phyloP scores from a whole-genome alignment of 2,113 vertebrate species.

The Syngnathus floridae region DNA sequence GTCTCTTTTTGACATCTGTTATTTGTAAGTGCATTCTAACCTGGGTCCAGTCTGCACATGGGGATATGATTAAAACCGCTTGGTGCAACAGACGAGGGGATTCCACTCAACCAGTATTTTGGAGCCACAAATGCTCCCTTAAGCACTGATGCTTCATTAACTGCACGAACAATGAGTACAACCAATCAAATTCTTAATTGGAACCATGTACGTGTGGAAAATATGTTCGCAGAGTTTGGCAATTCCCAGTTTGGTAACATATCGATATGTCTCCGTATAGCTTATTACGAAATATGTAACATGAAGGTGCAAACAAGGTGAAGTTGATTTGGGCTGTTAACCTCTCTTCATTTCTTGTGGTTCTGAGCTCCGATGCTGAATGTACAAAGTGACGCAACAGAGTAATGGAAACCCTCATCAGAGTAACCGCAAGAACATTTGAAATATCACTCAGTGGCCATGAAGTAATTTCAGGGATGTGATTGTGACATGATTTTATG shows the following conservation, averaged over 20 bases:
- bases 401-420: constrained; percentile 14
- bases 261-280: neutral
- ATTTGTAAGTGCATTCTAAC: constrained; percentile 49
- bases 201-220: constrained; percentile 26
- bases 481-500: constrained; percentile 49
- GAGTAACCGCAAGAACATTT: constrained; percentile 12
- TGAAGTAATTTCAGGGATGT: constrained; percentile 18
- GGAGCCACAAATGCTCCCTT: constrained; percentile 28
- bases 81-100: constrained; percentile 47
- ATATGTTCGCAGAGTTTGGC: constrained; percentile 8
- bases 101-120: constrained; percentile 40
- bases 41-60: constrained; percentile 52
- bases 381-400: constrained; percentile 4
- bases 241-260: neutral
- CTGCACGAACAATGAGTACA: constrained; percentile 25
- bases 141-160: constrained; percentile 22
- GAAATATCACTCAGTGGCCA: constrained; percentile 18
- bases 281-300: neutral
- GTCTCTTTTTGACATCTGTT: constrained; percentile 54
- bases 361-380: neutral
- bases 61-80: constrained; percentile 45
- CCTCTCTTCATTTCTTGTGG: too few species aligned
- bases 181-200: constrained; percentile 38
- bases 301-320: neutral
- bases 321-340: too few species aligned